phyloP scores from a whole-genome alignment of 1,140 invertebrate species.

The Psix sp. region DNA sequence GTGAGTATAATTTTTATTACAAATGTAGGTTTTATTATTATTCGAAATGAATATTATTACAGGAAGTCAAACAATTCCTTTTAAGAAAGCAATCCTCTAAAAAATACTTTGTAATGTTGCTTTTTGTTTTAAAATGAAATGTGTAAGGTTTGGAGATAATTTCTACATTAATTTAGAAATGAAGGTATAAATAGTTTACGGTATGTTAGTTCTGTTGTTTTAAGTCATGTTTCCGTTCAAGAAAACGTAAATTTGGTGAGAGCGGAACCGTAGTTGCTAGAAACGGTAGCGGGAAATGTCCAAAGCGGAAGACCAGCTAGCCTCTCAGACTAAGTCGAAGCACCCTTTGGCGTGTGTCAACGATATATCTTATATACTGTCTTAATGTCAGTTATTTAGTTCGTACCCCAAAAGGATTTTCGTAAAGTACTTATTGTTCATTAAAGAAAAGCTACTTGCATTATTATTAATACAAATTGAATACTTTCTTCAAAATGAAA shows the following conservation, averaged over 20 bases:
- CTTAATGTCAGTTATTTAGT: conserved; percentile 19
- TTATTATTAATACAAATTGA: conserved; percentile 48
- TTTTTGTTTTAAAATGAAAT: too few species aligned
- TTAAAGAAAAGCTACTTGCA: conserved; percentile 35
- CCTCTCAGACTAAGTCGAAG: conserved; percentile 54
- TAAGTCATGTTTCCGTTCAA: conserved; percentile 42
- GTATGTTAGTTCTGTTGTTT: too few species aligned
- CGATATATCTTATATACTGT: conserved; percentile 57
- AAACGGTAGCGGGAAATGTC: conserved; percentile 57
- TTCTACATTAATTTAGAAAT: too few species aligned
- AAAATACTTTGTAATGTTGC: too few species aligned
- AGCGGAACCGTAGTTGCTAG: conserved; percentile 53
- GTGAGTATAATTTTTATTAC: too few species aligned
- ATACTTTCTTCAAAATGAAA: conserved; percentile 42
- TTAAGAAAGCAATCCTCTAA: too few species aligned
- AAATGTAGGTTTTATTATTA: too few species aligned
- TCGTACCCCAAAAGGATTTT: conserved; percentile 44
- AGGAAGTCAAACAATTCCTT: too few species aligned
- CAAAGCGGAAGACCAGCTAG: conserved; percentile 59
- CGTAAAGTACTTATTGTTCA: conserved; percentile 29
- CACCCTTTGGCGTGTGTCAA: conserved; percentile 54
- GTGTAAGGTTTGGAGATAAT: too few species aligned
- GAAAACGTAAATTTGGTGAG: conserved; percentile 58
- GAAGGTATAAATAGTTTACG: too few species aligned
- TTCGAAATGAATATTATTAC: too few species aligned